A percentile compares a stretch with the other conserved stretches of the same genome.
phyloP scores from a whole-genome alignment of 37 sponge, comb jelly and placozoan species.

The Mnemiopsis leidyi region DNA sequence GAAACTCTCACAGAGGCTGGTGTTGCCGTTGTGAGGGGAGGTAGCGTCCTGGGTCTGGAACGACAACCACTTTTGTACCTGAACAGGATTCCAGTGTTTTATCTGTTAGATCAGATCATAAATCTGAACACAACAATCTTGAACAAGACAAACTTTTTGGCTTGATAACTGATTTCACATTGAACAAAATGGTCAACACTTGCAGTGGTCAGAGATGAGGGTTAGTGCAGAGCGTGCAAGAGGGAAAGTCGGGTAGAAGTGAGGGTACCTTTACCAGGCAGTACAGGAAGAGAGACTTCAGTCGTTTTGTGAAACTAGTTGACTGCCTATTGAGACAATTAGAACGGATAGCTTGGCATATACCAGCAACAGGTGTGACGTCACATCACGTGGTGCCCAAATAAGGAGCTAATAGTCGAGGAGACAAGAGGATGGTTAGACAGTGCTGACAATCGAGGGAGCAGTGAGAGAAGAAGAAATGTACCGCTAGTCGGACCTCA shows the following conservation, averaged over 20 bases:
- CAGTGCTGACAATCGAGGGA: neutral
- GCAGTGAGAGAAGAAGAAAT: neutral
- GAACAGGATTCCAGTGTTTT: neutral
- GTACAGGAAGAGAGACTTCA: no score
- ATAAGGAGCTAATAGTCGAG: neutral
- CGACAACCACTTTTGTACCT: conserved; percentile 32
- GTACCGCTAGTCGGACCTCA: neutral
- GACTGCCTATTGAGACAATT: neutral
- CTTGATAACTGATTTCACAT: no score
- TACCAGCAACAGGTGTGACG: neutral
- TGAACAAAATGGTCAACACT: no score
- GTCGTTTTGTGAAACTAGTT: neutral
- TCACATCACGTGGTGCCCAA: neutral
- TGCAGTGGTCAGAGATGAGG: no score
- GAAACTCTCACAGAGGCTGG: neutral
- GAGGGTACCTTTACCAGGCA: no score
- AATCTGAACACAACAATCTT: no score
- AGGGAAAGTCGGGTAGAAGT: no score
- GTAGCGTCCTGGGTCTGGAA: conserved; percentile 12
- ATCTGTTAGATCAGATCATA: no score
- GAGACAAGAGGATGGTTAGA: no score
- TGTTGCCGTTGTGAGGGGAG: neutral
- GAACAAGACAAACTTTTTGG: no score
- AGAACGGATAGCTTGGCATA: neutral
- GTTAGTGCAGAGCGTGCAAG: no score